These are phyloP conservation scores for Varanus komodoensis DNA, from an alignment of 2,113 vertebrate genomes.

Conservation along the genomic window DNA sequence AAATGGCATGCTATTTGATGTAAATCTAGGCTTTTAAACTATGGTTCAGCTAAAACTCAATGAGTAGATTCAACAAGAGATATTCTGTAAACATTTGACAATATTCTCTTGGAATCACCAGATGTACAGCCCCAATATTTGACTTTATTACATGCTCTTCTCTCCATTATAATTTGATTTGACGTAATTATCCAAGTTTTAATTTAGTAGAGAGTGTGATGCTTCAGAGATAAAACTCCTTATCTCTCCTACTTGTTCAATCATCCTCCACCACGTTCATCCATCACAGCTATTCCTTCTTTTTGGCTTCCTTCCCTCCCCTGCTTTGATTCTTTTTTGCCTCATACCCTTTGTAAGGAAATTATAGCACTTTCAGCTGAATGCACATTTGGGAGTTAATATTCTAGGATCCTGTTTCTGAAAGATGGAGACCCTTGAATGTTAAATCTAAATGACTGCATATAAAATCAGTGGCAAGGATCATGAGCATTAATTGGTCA, in stretches of 20 bases:
- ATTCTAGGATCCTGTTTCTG: too few species aligned
- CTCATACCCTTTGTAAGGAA: background rate
- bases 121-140: background rate
- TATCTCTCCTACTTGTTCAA: background rate
- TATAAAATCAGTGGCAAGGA: background rate
- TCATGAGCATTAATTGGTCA: background rate
- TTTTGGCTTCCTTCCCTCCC: background rate
- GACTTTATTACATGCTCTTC: background rate
- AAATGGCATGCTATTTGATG: background rate
- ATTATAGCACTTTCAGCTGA: background rate
- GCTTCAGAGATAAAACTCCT: slow-evolving; percentile 6
- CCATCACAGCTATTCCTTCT: background rate
- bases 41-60: background rate
- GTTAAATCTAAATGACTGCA: background rate
- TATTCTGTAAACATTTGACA: background rate
- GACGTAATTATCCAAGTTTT: slow-evolving; percentile 1
- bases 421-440: background rate
- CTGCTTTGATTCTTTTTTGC: background rate
- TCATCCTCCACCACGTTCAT: background rate
- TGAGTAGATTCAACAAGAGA: background rate
- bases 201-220: slow-evolving; percentile 7
- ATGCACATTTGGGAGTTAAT: background rate
- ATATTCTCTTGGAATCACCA: background rate
- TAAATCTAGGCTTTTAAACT: background rate
- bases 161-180: slow-evolving; percentile 20